Evolutionary conservation across 2,797 vertebrate species (phyloP), one percentile per base, ranked within the genome.

Genomic region (Pangasius mekongensis): DNA sequence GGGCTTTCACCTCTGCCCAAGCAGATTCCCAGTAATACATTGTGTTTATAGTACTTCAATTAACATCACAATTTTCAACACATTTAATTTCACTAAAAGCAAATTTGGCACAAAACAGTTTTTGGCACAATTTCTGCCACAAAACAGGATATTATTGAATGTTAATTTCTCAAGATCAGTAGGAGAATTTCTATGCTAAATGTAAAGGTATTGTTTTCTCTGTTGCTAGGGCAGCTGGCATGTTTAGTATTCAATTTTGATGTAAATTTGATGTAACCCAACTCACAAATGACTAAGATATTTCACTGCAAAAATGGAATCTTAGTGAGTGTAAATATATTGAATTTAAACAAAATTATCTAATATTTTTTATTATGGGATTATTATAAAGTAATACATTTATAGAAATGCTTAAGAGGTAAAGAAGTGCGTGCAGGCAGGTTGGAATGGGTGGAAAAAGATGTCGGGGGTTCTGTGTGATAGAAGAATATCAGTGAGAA

Each of bases 31-130:
- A 66, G 11, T 54, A 58, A 52, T 24, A 24, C 2, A n/a, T 54
- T 86, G 47, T 43, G 24, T 54, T 56, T 69, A 2, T 24, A 11
- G 49, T 22, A 16, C 60, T 80, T 67, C 11, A 27, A 86, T 20
- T 47, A 49, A 39, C 30, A 52, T 77, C 27, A 33, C 18, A 30
- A 1, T 18, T 30, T 54, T 78, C 14, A 56, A 54, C 47, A 52
- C 30, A 30, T 18, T 77, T 77, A 7, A 78, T 78, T 54, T 54
- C 49, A 18, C n/a, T 78, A 78, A 78, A 80, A 80, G 49, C 77
- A 36, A 80, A 80, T 36, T 58, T 80, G 77, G 77, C 52, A 56
- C n/a, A 11, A 20, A 80, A 22, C 52, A 11, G 43, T 27, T 74
- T 49, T 33, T 80, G 52, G 5, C 77, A 52, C 18, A 36, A 5